Conservation (phyloP, 2,113 vertebrate genomes). For the Stigmatopora argus region DNA sequence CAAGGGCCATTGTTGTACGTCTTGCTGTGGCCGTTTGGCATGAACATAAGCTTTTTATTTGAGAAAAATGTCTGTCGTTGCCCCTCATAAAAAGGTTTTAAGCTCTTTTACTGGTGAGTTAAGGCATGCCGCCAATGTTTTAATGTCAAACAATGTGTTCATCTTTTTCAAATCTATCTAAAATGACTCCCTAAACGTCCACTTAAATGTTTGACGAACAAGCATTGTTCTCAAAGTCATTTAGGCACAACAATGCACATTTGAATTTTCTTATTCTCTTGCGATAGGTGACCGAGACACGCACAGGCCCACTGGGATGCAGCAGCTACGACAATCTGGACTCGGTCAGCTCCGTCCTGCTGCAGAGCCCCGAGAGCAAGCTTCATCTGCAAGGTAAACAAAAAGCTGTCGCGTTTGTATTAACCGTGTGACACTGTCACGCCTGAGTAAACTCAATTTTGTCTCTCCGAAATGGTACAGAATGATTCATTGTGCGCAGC, state of each 20-base stretch:
- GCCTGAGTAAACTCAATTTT: conserved; percentile 25
- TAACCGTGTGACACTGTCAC: conserved; percentile 19
- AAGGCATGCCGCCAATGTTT: conserved; percentile 1
- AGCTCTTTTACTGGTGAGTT: conserved; percentile 2
- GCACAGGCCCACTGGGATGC: conserved; percentile 94
- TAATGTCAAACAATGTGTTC: conserved; percentile 2
- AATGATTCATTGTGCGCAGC: neutral
- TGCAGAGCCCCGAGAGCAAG: conserved; percentile 99
- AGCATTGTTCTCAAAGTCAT: neutral
- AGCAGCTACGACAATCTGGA: conserved; percentile 99
- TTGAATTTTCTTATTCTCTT: conserved; percentile 33
- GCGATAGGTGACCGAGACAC: conserved; percentile 91
- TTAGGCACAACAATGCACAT: neutral
- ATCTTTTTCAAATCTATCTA: neutral
- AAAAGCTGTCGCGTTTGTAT: conserved; percentile 9
- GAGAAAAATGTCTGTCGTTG: conserved; percentile 22
- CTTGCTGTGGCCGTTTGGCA: conserved; percentile 5
- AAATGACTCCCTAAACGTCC: neutral
- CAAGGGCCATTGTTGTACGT: neutral
- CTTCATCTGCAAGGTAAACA: conserved; percentile 94
- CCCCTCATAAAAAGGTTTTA: conserved; percentile 21
- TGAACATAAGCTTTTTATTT: conserved; percentile 7
- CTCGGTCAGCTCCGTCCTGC: conserved; percentile 97
- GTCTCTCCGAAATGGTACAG: neutral
- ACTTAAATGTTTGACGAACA: neutral